Conservation (phyloP, 1,140 invertebrate species). For the Hormaphis cornu region DNA sequence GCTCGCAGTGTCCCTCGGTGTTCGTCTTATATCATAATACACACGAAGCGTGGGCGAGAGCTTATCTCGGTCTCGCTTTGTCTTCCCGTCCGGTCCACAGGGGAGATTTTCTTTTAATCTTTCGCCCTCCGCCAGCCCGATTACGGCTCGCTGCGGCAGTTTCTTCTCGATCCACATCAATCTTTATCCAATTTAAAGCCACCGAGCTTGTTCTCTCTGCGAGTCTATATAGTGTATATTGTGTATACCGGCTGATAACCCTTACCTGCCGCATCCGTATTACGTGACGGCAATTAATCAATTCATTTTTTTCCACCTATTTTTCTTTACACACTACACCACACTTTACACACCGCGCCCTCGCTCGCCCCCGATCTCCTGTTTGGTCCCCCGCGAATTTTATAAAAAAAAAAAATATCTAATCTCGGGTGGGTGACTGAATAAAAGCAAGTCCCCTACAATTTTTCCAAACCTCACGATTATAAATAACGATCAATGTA, state of each 20-base stretch:
- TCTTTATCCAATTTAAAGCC: conserved; percentile 28
- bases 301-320: background rate
- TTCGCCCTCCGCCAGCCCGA: background rate
- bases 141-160: background rate
- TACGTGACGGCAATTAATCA: conserved; percentile 8
- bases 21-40: no score
- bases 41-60: background rate
- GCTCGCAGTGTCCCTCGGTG: no score
- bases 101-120: conserved; percentile 27
- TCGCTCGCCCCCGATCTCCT: background rate
- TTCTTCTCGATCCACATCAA: conserved; percentile 24
- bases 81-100: background rate
- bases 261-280: background rate
- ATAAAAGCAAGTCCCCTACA: no score
- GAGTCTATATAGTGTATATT: no score
- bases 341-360: background rate
- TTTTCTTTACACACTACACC: background rate
- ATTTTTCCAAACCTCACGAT: no score
- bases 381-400: background rate
- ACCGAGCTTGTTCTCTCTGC: background rate
- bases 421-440: no score
- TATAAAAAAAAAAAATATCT: no score
- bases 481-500: no score
- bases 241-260: background rate
- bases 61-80: conserved; percentile 15